A percentile compares a stretch with the other conserved stretches of the same genome.
Conservation (phyloP, 2,888 invertebrate genomes). For the Craniophora ligustri region DNA sequence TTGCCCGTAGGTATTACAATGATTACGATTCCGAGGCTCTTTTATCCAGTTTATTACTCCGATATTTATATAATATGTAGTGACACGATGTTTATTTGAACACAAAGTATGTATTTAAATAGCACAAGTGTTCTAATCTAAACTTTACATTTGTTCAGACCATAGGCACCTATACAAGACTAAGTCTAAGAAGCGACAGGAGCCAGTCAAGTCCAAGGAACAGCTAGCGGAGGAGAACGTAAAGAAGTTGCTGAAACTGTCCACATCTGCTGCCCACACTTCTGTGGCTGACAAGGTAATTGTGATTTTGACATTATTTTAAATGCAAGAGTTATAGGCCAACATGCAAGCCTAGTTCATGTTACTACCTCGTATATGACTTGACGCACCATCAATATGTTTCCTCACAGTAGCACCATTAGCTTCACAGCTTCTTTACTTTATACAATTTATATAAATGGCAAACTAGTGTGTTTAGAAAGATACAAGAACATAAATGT, state of each 20-base stretch:
- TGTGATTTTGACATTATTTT: background rate
- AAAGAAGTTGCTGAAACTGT: constrained; percentile 81
- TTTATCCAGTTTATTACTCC: constrained; percentile 24
- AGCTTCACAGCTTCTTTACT: no score
- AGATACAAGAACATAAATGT: no score
- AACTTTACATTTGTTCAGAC: constrained; percentile 39
- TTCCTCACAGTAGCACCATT: no score
- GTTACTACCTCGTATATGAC: no score
- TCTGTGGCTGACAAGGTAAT: constrained; percentile 83
- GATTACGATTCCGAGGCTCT: constrained; percentile 30
- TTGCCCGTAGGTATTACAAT: constrained; percentile 16
- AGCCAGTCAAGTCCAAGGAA: constrained; percentile 57
- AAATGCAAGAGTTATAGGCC: background rate
- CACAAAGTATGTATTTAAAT: background rate
- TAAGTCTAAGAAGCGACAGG: constrained; percentile 59
- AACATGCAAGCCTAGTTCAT: no score
- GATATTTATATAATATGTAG: constrained; percentile 23
- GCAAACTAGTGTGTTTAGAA: no score
- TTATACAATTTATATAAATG: no score
- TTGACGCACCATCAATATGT: no score
- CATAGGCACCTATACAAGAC: constrained; percentile 57
- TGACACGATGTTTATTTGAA: background rate
- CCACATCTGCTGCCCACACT: constrained; percentile 72
- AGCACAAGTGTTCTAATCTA: background rate
- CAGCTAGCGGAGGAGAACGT: constrained; percentile 80